Evolutionary conservation across 1,140 invertebrate genomes (phyloP), one percentile per base, ranked within the genome.

Genomic region (Homarus americanus): DNA sequence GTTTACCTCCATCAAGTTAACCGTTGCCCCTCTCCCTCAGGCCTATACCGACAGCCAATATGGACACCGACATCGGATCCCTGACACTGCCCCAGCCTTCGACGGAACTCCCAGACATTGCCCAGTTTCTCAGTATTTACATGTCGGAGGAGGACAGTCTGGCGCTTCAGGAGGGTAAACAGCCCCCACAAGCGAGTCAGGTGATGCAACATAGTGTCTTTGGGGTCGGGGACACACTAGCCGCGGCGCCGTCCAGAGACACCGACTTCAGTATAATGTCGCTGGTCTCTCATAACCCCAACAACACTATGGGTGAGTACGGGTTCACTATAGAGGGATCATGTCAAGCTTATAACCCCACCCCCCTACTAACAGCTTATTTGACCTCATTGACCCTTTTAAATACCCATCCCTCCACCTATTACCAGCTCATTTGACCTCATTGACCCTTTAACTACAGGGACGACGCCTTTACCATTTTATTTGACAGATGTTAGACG

Each of bases 231-330:
- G 49, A 75, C 34, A 53, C 28, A 53, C 82, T 58, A 28, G 17
- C 63, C 36, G 17, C 84, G 5, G 44, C 84, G 5, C 58, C 86
- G 2, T 40, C 49, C 3, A 88, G 86, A 41, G 86, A 88, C 41
- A 75, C 58, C 7, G 87, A 89, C 75, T 89, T 89, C 69, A 69
- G 53, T 28, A 82, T 89, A 17, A 89, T 89, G 87, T 89, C 87
- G 34, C 79, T 89, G 12, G 87, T 89, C 10, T 82, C 78, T 15
- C 87, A 82, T 53, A 73, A 78, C 36, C 84, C 84, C 75, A 49
- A 49, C 15, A 58, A 58, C 53, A 78, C 41, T 36, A 78, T 53
- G 17, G 73, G 73, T 73, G 28, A 40, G 38, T n/a, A n/a, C n/a
- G n/a, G n/a, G n/a, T n/a, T n/a, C n/a, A n/a, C n/a, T n/a, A n/a